phyloP scores from a whole-genome alignment of 2,113 vertebrate genomes.

The Stegastes partitus region DNA sequence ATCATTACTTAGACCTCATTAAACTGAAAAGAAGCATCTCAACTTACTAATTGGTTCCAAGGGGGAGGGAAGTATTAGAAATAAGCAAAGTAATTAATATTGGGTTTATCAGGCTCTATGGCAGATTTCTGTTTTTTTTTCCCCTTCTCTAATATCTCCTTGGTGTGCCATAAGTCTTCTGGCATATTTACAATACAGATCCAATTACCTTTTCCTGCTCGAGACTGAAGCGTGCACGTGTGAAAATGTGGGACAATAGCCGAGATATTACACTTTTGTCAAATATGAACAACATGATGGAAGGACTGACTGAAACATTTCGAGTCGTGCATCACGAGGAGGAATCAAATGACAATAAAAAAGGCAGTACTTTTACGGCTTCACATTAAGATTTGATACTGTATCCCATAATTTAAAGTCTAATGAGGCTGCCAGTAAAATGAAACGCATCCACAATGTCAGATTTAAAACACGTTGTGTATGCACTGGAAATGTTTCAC shows the following conservation, averaged over 20 bases:
- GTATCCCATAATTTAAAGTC: background rate
- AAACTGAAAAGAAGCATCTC: conserved; percentile 81
- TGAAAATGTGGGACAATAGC: conserved; percentile 30
- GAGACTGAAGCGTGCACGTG: conserved; percentile 21
- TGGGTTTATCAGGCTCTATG: conserved; percentile 73
- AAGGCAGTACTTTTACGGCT: background rate
- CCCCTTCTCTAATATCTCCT: conserved; percentile 53
- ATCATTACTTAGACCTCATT: conserved; percentile 84
- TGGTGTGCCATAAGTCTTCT: conserved; percentile 56
- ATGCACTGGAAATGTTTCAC: background rate
- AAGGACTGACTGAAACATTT: conserved; percentile 29
- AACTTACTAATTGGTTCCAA: conserved; percentile 82
- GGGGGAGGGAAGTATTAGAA: conserved; percentile 76
- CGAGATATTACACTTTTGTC: conserved; percentile 24
- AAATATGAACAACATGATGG: conserved; percentile 41
- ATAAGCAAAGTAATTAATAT: conserved; percentile 81
- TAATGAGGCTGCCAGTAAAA: background rate
- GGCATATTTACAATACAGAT: conserved; percentile 68
- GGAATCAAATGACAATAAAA: conserved; percentile 30
- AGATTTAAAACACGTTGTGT: background rate
- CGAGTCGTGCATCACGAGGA: background rate
- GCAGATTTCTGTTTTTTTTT: conserved; percentile 48
- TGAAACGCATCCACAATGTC: background rate
- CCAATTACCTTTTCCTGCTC: conserved; percentile 63
- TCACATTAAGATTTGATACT: background rate